Evolutionary conservation across 2,888 invertebrate species (phyloP), one percentile per base, ranked within the genome.

Genomic region (Stenotaenia linearis): DNA sequence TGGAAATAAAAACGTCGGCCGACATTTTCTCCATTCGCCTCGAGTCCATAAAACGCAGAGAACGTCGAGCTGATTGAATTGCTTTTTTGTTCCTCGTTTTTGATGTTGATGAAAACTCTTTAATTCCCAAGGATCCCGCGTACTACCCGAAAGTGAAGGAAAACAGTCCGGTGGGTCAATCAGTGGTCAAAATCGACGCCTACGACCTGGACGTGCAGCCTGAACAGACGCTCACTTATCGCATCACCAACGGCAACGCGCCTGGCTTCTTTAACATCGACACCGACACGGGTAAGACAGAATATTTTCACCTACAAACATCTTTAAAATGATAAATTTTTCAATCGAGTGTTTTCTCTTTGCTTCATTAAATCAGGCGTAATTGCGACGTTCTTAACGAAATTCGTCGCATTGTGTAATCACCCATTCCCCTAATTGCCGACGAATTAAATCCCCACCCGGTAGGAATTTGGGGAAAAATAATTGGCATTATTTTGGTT

Each of bases 261-360:
- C 94, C 95, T 86, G 93, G 94, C 75, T 93, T 94, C 85, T 98
- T 98, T 88, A 89, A 91, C 82, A 94, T 98, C 84, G 93, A 97
- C 86, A 89, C 91, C 37, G 89, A 89, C 35, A 92, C 93, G 83
- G 97, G 97, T 95, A 87, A 88, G 88, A 82, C 10, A 28, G 12
- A 25, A 15, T 18, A 0, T 69, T 69, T 69, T 3, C 10, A 15
- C 15, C n/a, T 56, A 9, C 7, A 23, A n/a, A 56, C n/a, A 56
- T 56, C 9, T 5, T 9, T 45, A 45, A 45, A 56, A 2, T 4
- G 4, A 18, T 23, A 9, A n/a, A 23, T 23, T 18, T 9, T 4
- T 9, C 1, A 56, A n/a, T n/a, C 21, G 56, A 7, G 15, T 28
- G 28, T 69, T 69, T 7, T 12, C 12, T 15, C 40, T 9, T 6